Percentiles rank a stretch among this genome's conserved stretches.
phyloP scores from a whole-genome alignment of 2,888 invertebrate species.

The Colostygia pectinataria region DNA sequence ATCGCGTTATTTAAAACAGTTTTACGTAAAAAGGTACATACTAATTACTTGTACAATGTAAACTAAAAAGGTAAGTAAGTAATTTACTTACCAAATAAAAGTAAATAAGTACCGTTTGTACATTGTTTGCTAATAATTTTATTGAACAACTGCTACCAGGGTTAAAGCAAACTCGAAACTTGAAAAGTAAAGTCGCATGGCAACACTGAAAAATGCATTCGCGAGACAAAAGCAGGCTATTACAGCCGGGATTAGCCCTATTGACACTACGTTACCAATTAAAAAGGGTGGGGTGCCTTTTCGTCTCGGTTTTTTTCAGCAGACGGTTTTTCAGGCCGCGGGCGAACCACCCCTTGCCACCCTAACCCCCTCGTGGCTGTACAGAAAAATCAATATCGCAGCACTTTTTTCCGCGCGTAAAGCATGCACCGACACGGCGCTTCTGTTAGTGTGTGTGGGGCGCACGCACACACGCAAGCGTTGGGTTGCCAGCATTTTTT shows the following conservation, averaged over 20 bases:
- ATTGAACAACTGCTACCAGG: background rate
- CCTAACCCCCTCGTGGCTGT: constrained; percentile 65
- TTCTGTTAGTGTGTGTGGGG: constrained; percentile 51
- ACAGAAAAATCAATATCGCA: constrained; percentile 84
- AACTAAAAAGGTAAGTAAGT: too few species aligned
- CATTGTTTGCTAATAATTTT: background rate
- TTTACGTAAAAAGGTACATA: too few species aligned
- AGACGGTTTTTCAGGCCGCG: constrained; percentile 83
- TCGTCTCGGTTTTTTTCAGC: constrained; percentile 83
- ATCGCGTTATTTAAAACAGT: too few species aligned
- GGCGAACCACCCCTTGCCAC: constrained; percentile 56
- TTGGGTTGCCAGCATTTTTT: constrained; percentile 70
- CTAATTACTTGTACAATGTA: too few species aligned
- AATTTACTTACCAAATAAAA: too few species aligned
- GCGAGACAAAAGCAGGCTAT: constrained; percentile 78
- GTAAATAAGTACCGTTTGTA: too few species aligned
- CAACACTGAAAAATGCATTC: constrained; percentile 79
- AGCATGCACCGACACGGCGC: constrained; percentile 78
- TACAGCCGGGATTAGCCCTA: constrained; percentile 80
- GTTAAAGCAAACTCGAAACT: constrained; percentile 9
- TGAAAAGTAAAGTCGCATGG: constrained; percentile 48
- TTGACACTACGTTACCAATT: constrained; percentile 83
- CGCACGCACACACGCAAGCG: constrained; percentile 56
- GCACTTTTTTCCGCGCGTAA: constrained; percentile 84
- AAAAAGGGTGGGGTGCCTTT: constrained; percentile 82